Evolutionary conservation across 1,140 invertebrate genomes (phyloP).

Genomic region (Meteorus sp.): DNA sequence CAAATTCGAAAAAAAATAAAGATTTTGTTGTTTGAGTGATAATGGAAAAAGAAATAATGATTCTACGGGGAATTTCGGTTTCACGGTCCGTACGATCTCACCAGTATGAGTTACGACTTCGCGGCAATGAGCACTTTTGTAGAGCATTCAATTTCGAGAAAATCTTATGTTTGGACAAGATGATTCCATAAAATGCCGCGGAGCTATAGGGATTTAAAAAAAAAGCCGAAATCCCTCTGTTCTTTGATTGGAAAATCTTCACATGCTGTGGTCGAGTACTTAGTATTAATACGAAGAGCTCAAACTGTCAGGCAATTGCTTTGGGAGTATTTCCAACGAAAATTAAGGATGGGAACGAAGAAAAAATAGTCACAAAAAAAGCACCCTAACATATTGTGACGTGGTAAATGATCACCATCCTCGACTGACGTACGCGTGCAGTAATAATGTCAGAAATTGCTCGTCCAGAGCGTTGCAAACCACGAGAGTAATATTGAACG

Average conservation of each 20-base stretch:
- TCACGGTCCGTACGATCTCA: conserved; percentile 3
- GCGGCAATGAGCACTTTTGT: conserved; percentile 6
- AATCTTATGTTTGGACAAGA: background rate
- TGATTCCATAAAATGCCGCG: conserved; percentile 12
- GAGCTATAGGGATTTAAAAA: conserved; percentile 7
- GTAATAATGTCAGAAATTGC: too few relatives aligned
- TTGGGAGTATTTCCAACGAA: conserved; percentile 1
- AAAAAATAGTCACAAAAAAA: background rate
- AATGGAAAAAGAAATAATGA: conserved; percentile 8
- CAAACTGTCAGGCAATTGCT: conserved; percentile 10
- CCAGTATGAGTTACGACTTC: conserved; percentile 15
- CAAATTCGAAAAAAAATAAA: too few relatives aligned
- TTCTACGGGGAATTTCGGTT: conserved; percentile 10
- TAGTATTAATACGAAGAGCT: conserved; percentile 19
- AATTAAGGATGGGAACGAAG: background rate
- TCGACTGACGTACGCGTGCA: too few relatives aligned
- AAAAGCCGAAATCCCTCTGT: conserved; percentile 3
- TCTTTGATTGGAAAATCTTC: conserved; percentile 8
- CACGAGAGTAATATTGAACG: too few relatives aligned
- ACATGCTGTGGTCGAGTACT: background rate
- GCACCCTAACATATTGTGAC: background rate
- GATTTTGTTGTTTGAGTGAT: background rate
- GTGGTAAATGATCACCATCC: too few relatives aligned
- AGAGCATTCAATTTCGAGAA: conserved; percentile 15
- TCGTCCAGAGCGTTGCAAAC: too few relatives aligned